Evolutionary conservation across 2,113 vertebrate species (phyloP).

Genomic region (Pampusana beccarii): DNA sequence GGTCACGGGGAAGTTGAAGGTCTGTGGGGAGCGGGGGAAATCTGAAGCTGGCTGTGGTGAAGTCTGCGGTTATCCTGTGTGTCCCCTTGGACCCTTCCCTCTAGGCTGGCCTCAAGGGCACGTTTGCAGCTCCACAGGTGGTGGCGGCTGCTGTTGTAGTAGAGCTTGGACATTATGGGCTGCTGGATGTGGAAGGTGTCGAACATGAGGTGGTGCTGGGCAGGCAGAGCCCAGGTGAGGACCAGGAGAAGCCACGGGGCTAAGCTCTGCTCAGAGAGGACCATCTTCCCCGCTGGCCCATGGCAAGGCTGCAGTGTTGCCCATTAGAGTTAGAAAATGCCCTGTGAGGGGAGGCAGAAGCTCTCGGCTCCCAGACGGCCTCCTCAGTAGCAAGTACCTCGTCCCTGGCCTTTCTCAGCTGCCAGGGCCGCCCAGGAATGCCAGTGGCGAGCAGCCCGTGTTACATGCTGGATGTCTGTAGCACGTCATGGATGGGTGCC

Average conservation of each 20-base stretch:
- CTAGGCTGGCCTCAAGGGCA: neutral
- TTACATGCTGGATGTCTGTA: constrained; percentile 5
- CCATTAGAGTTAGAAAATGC: neutral
- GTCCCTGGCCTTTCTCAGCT: neutral
- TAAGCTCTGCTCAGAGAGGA: neutral
- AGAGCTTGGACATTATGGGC: rapidly evolving
- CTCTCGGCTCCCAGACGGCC: neutral
- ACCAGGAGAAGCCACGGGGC: neutral
- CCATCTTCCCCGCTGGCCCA: neutral
- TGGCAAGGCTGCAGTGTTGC: neutral
- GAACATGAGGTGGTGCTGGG: neutral
- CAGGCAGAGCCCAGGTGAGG: neutral
- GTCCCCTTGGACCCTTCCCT: neutral
- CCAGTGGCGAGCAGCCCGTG: neutral
- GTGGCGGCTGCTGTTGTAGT: neutral
- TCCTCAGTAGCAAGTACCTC: neutral
- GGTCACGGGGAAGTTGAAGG: neutral
- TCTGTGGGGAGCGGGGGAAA: rapidly evolving
- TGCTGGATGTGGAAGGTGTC: neutral
- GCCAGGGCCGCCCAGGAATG: neutral
- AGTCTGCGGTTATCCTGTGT: neutral
- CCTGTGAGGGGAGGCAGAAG: neutral
- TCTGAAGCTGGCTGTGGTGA: neutral
- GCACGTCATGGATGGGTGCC: neutral
- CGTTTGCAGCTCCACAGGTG: neutral